Conservation (phyloP, 2,888 invertebrate genomes). For the Pheosia tremula region DNA sequence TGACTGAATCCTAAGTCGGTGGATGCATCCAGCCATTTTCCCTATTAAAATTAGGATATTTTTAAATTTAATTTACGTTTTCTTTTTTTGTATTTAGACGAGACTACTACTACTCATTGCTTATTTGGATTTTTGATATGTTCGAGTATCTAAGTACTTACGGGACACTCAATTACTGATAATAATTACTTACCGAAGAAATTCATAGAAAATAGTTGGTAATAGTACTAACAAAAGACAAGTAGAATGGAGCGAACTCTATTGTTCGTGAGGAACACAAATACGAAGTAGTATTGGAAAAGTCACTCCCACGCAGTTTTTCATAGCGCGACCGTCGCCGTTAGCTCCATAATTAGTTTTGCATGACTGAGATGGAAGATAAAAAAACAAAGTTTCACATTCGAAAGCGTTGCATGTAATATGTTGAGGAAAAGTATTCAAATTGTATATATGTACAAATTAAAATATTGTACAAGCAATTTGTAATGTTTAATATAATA, state of each 20-base stretch:
- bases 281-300: conserved; percentile 39
- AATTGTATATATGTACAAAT: not conserved
- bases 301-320: conserved; percentile 49
- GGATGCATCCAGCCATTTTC: too few relatives aligned
- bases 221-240: conserved; percentile 14
- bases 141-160: too few relatives aligned
- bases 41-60: too few relatives aligned
- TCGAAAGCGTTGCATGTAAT: conserved; percentile 61
- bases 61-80: too few relatives aligned
- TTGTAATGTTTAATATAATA: too few relatives aligned
- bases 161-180: not conserved
- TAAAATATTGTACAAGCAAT: too few relatives aligned
- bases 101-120: too few relatives aligned
- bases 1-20: too few relatives aligned
- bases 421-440: conserved; percentile 7
- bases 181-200: not conserved
- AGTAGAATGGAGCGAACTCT: conserved; percentile 10
- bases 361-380: conserved; percentile 66
- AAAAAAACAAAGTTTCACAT: conserved; percentile 64
- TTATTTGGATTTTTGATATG: too few relatives aligned
- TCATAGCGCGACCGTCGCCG: conserved; percentile 22
- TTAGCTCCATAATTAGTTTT: conserved; percentile 65
- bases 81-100: too few relatives aligned
- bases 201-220: not conserved
- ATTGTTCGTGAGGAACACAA: conserved; percentile 26